Evolutionary conservation across 2,888 invertebrate species (phyloP).

Genomic region (Drosophila fungiperda): DNA sequence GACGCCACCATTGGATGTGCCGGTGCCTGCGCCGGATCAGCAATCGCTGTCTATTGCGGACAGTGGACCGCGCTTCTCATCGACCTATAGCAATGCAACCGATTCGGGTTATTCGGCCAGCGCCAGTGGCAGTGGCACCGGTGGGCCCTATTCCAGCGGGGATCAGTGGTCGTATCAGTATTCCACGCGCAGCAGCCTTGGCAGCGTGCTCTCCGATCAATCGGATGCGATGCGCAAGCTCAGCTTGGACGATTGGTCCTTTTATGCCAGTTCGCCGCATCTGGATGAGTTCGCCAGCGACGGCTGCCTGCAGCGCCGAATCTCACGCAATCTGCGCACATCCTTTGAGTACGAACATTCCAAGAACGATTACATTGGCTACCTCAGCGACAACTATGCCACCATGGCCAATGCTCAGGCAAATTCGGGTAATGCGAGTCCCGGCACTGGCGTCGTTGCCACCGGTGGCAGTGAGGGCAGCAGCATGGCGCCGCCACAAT

Average conservation of each 20-base stretch:
- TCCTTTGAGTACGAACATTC: constrained; percentile 85
- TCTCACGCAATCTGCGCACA: constrained; percentile 86
- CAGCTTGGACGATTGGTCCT: constrained; percentile 84
- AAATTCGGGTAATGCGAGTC: constrained; percentile 20
- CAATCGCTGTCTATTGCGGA: constrained; percentile 71
- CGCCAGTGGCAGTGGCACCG: constrained; percentile 58
- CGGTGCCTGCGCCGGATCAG: constrained; percentile 58
- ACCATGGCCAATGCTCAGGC: constrained; percentile 5
- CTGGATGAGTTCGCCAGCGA: constrained; percentile 85
- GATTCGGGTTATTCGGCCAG: constrained; percentile 85
- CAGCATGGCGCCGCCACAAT: constrained; percentile 77
- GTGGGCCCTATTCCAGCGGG: constrained; percentile 74
- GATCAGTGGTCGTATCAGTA: constrained; percentile 85
- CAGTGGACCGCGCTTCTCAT: constrained; percentile 76
- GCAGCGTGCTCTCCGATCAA: constrained; percentile 83
- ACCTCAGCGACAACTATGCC: constrained; percentile 81
- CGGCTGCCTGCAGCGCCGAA: constrained; percentile 87
- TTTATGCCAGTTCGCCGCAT: constrained; percentile 67
- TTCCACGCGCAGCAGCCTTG: constrained; percentile 85
- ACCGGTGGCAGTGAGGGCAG: constrained; percentile 79
- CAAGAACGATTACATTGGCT: constrained; percentile 84
- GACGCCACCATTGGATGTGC: constrained; percentile 83
- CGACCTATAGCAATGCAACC: constrained; percentile 82
- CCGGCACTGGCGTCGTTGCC: constrained; percentile 13
- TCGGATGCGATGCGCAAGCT: constrained; percentile 81